A percentile compares a stretch with the other conserved stretches of the same genome.
phyloP scores from a whole-genome alignment of 2,888 invertebrate genomes.

The Synergus itoensis region DNA sequence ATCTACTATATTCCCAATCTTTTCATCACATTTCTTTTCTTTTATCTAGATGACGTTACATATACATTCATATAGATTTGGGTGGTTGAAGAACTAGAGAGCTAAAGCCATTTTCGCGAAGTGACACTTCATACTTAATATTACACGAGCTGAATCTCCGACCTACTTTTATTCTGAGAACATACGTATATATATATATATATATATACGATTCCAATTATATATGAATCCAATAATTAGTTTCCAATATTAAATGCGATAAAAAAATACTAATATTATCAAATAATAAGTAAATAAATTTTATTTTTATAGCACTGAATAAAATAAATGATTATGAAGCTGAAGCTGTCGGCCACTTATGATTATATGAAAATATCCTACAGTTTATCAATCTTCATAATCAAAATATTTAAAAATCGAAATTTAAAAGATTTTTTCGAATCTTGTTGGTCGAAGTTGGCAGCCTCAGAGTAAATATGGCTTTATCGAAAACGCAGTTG shows the following conservation, averaged over 20 bases:
- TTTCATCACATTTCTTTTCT: not conserved
- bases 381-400: no score
- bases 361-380: no score
- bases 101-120: constrained; percentile 12
- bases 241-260: not conserved
- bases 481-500: constrained; percentile 8
- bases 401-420: no score
- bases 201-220: not conserved
- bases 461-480: not conserved
- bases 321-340: not conserved
- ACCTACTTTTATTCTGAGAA: not conserved
- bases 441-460: no score
- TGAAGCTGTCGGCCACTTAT: no score
- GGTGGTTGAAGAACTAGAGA: not conserved
- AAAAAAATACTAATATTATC: no score
- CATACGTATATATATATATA: no score
- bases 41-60: constrained; percentile 1
- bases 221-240: constrained; percentile 2
- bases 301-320: not conserved
- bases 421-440: not conserved
- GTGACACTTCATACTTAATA: constrained; percentile 17
- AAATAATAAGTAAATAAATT: no score
- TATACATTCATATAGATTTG: constrained; percentile 3
- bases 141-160: constrained; percentile 11
- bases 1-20: not conserved